Evolutionary conservation across 1,140 invertebrate species (phyloP).

Genomic region (Gyrodactylus salaris): DNA sequence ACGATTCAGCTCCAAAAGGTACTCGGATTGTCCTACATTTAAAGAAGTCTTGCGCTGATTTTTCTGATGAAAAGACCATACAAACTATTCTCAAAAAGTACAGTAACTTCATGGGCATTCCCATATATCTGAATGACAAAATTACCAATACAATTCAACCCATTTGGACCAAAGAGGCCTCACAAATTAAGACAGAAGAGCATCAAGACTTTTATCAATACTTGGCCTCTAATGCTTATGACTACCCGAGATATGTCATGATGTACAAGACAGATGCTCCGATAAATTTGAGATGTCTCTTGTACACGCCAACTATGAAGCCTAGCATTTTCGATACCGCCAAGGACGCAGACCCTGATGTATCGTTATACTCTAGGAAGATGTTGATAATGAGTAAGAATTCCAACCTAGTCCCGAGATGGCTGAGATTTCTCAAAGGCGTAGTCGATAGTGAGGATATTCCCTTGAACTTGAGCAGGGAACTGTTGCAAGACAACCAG

Average conservation of each 20-base stretch:
- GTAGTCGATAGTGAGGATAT: constrained; percentile 92
- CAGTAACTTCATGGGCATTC: constrained; percentile 72
- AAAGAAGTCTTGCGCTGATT: constrained; percentile 46
- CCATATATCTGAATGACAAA: constrained; percentile 57
- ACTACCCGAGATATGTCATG: constrained; percentile 27
- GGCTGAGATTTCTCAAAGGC: constrained; percentile 68
- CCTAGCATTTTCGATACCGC: constrained; percentile 47
- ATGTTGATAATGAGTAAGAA: constrained; percentile 54
- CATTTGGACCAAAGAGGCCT: constrained; percentile 61
- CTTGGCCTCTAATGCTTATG: constrained; percentile 38
- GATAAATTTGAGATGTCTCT: constrained; percentile 47
- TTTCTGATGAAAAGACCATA: constrained; percentile 47
- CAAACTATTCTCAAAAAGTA: constrained; percentile 62
- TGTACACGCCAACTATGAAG: constrained; percentile 63
- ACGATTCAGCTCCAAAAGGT: constrained; percentile 28
- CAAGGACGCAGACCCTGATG: constrained; percentile 36
- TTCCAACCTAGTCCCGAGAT: constrained; percentile 60
- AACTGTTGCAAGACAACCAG: constrained; percentile 61
- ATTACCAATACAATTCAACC: constrained; percentile 52
- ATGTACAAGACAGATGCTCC: constrained; percentile 38
- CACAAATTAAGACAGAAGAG: constrained; percentile 43
- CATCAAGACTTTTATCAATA: constrained; percentile 57
- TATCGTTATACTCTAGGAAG: constrained; percentile 57
- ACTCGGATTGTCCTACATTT: constrained; percentile 69
- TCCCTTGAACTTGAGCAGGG: constrained; percentile 70